Evolutionary conservation across 2,888 invertebrate species (phyloP).

Genomic region (Dynastes hyllus): DNA sequence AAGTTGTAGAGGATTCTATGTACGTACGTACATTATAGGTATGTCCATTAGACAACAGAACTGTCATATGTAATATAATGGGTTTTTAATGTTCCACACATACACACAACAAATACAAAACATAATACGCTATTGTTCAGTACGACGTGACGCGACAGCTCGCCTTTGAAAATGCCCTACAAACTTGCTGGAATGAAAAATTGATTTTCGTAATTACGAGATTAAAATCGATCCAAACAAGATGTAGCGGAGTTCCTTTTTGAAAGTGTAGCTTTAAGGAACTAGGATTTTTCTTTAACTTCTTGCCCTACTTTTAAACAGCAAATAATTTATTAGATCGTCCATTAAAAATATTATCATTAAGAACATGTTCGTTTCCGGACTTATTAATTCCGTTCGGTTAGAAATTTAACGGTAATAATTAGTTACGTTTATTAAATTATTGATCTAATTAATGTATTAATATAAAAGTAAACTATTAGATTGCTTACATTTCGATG

Average conservation of each 20-base stretch:
- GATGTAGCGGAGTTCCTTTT: background rate
- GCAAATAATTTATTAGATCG: no score
- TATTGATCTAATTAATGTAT: no score
- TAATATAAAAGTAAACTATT: no score
- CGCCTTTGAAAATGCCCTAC: background rate
- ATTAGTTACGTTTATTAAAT: no score
- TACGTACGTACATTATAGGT: no score
- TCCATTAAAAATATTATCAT: no score
- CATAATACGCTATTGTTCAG: slow-evolving; percentile 34
- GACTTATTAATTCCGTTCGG: no score
- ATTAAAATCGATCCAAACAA: slow-evolving; percentile 2
- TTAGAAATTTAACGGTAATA: background rate
- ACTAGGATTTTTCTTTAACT: no score
- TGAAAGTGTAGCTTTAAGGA: background rate
- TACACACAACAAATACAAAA: slow-evolving; percentile 6
- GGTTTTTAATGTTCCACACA: slow-evolving; percentile 17
- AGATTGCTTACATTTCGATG: no score
- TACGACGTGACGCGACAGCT: slow-evolving; percentile 19
- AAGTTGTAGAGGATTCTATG: background rate
- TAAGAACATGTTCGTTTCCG: no score
- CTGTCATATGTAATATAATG: slow-evolving; percentile 8
- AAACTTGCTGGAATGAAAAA: background rate
- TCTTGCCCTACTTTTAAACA: no score
- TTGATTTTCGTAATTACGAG: slow-evolving; percentile 22
- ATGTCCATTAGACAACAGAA: background rate